Base-by-base conservation (phyloP, 2,113 vertebrate species). In the Microcebus murinus region DNA sequence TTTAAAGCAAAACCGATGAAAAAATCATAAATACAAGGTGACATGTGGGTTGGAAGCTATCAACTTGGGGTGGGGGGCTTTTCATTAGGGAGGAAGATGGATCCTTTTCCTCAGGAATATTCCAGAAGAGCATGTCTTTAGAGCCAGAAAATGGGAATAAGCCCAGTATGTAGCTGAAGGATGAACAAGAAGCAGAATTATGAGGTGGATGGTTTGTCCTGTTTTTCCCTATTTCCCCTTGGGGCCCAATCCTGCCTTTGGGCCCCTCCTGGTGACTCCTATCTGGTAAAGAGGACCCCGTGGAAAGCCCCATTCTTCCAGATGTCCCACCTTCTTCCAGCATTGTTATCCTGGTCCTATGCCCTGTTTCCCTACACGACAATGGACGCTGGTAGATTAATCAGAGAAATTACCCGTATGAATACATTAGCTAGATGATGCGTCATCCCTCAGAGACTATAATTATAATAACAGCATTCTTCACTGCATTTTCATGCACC, bases 1-100 rank as follows among this genome's bases (percentile, higher is more conserved):
- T 82, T 91, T 36, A 17, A 91, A 73, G 29, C 29, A 76, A 93
- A 67, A 36, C 34, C 21, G 48, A 94, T 39, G 61, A 76, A 17
- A 73, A 71, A 91, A 82, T 92, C 63, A 39, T 77, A 79, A 97
- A 93, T 61, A 31, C 61, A 61, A 89, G 59, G 25, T n/a, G 71
- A 73, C 48, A 9, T 5, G 0, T 25, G 52, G 79, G 55, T 52
- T 94, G 93, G 91, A 86, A 39, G 29, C 23, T 0, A 2, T 67
- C 68, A 55, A 71, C 6, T 1, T 12, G 67, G 29, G 13, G 87
- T 23, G 29, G 42, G 87, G 29, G 42, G 48, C 52, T 31, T 45
- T 10, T 11, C 23, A 1, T 1, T 0, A 6, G 8, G n/a, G 48
- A 45, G 6, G 61, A 48, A 31, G 25, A 8, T 15, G 73, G 67